Evolutionary conservation across 2,797 vertebrate species (phyloP).

Genomic region (Phrynocephalus vlangalii): DNA sequence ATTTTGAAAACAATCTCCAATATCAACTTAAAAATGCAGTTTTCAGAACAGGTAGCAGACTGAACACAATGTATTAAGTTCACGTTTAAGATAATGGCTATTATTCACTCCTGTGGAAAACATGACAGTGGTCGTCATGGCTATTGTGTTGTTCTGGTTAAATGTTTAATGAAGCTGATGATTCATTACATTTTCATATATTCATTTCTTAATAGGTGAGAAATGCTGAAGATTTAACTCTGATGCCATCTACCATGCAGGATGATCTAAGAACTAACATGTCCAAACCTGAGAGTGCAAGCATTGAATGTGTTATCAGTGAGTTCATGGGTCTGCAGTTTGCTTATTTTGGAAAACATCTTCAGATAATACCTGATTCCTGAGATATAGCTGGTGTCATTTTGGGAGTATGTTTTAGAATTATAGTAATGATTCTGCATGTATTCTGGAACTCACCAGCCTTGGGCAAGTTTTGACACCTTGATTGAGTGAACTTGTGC

Average conservation of each 20-base stretch:
- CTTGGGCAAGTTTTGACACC: not conserved
- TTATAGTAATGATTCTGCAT: not conserved
- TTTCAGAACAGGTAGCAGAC: not conserved
- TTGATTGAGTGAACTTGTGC: not conserved
- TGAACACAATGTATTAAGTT: not conserved
- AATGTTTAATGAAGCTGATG: not conserved
- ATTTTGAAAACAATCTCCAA: not conserved
- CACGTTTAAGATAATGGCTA: not conserved
- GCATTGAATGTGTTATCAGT: slow-evolving; percentile 86
- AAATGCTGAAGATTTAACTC: slow-evolving; percentile 81
- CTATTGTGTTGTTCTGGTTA: not conserved
- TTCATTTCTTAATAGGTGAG: slow-evolving; percentile 73
- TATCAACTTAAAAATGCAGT: not conserved
- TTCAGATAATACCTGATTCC: not conserved
- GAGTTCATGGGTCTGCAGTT: slow-evolving; percentile 63
- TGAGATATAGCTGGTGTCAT: not conserved
- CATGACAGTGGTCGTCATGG: not conserved
- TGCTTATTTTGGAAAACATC: slow-evolving; percentile 1
- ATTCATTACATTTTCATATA: not conserved
- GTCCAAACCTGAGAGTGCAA: slow-evolving; percentile 80
- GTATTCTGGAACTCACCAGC: not conserved
- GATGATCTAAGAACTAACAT: slow-evolving; percentile 79
- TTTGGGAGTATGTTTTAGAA: not conserved
- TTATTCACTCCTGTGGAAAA: not conserved
- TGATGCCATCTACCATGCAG: slow-evolving; percentile 79